These are phyloP conservation scores for Anoplopoma fimbria DNA, from an alignment of 2,113 vertebrate species.

Conservation along the genomic window DNA sequence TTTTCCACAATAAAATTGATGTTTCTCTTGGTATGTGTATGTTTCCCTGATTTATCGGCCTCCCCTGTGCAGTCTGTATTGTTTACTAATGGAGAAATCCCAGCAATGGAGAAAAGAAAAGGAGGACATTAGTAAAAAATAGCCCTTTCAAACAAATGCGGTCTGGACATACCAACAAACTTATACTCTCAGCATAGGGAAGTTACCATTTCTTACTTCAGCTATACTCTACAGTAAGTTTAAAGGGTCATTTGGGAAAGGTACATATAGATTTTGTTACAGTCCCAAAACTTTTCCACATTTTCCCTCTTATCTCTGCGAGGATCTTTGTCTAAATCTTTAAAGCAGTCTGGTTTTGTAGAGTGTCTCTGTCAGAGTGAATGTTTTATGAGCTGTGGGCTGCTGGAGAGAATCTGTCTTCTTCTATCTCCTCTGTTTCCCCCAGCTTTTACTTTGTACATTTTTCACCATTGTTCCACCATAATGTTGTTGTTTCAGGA, in stretches of 20 bases:
- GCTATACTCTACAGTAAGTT: not conserved
- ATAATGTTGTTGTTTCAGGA: conserved; percentile 17
- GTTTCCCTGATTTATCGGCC: conserved; percentile 20
- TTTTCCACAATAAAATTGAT: conserved; percentile 30
- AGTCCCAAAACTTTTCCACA: conserved; percentile 5
- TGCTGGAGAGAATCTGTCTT: conserved; percentile 30
- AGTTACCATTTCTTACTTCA: conserved; percentile 2
- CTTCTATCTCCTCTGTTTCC: conserved; percentile 16
- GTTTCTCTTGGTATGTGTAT: conserved; percentile 20
- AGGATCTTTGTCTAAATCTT: conserved; percentile 52
- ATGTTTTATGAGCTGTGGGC: conserved; percentile 70
- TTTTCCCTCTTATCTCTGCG: conserved; percentile 19
- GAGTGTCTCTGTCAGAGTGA: conserved; percentile 47
- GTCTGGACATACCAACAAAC: conserved; percentile 14
- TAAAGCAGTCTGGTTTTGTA: conserved; percentile 58
- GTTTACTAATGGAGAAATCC: conserved; percentile 18
- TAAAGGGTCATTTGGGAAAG: conserved; percentile 9
- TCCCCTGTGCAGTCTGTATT: not conserved
- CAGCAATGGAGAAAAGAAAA: not conserved
- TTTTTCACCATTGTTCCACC: conserved; percentile 7
- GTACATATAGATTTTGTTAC: conserved; percentile 39
- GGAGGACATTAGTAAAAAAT: conserved; percentile 24
- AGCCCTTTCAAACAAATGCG: conserved; percentile 37
- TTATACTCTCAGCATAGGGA: conserved; percentile 12
- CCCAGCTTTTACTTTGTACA: conserved; percentile 19